Evolutionary conservation across 2,797 vertebrate genomes (phyloP).

Genomic region (Buphagus erythrorhynchus): DNA sequence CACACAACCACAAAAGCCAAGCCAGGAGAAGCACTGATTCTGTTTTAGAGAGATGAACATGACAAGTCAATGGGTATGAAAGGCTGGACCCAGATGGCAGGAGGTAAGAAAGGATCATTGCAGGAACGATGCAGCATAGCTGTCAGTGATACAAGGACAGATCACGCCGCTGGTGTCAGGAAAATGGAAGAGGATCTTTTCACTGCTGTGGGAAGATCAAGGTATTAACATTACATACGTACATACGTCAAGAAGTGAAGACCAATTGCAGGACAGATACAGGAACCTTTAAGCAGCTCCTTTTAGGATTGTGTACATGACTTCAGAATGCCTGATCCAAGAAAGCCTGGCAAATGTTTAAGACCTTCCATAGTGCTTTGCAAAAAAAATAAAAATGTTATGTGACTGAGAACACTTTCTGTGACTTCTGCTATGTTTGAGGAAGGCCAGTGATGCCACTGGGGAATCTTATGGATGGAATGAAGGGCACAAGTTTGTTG

Average conservation of each 20-base stretch:
- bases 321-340: slow-evolving; percentile 59
- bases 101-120: slow-evolving; percentile 74
- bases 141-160: slow-evolving; percentile 62
- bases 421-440: background rate
- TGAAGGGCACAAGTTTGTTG: background rate
- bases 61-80: slow-evolving; percentile 72
- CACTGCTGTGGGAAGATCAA: slow-evolving; percentile 70
- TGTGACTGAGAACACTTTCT: background rate
- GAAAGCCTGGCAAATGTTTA: slow-evolving; percentile 64
- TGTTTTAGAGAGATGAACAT: slow-evolving; percentile 70
- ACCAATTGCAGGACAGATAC: slow-evolving; percentile 64
- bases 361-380: slow-evolving; percentile 43
- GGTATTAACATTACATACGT: slow-evolving; percentile 68
- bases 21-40: slow-evolving; percentile 68
- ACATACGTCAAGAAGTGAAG: slow-evolving; percentile 72
- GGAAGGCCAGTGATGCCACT: slow-evolving; percentile 57
- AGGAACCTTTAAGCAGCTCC: slow-evolving; percentile 47
- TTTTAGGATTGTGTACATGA: background rate
- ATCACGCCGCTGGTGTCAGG: slow-evolving; percentile 36
- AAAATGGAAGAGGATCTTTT: slow-evolving; percentile 68
- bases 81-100: slow-evolving; percentile 67
- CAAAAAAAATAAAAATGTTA: background rate
- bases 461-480: slow-evolving; percentile 47
- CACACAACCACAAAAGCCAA: slow-evolving; percentile 79
- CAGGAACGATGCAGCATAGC: slow-evolving; percentile 54